Base-by-base conservation (phyloP, 2,113 vertebrate genomes). In the Nyctereutes procyonoides region DNA sequence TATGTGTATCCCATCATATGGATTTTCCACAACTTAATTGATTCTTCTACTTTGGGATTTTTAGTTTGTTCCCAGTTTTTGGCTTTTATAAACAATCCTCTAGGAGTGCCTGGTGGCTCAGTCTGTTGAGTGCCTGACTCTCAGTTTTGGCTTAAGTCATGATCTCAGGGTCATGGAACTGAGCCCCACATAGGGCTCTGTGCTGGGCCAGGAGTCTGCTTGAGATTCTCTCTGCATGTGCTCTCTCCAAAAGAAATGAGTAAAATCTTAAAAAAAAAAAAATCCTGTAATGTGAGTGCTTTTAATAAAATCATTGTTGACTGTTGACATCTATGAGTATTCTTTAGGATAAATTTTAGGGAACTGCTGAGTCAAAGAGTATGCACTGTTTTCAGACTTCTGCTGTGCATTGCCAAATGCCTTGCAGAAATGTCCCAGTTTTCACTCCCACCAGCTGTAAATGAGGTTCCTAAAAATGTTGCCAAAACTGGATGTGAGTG, bases 281-380 rank as follows among this genome's bases (percentile, higher is more conserved):
- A 67, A 24, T 58, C 24, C 22, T 6, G 26, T 93, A 77, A 53
- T 83, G 51, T 53, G 63, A 56, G n/a, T 80, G 17, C 32, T 96
- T 94, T 81, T 74, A 91, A 43, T 94, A 32, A 76, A 58, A 77
- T 94, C 16, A 92, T 81, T 58, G 19, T 87, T 96, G 65, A 82
- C 32, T 58, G 19, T 87, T 96, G 58, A 82, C 32, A 83, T 60
- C 35, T 53, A 17, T 30, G 58, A 69, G 82, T 65, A 76, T 69
- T 85, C 19, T 85, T 94, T 32, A 84, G 60, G 62, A 53, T 84
- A 86, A 94, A 65, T 74, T 81, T 58, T 53, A 69, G 20, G 93
- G 60, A 95, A 83, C 67, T 28, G 19, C 73, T 74, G 56, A 86
- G 48, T 81, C 77, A 88, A 22, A 92, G 30, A 30, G 2, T 79